A percentile compares a stretch with the other conserved stretches of the same genome.
Evolutionary conservation across 2,888 invertebrate species (phyloP).

Genomic region (Globia sparganii): DNA sequence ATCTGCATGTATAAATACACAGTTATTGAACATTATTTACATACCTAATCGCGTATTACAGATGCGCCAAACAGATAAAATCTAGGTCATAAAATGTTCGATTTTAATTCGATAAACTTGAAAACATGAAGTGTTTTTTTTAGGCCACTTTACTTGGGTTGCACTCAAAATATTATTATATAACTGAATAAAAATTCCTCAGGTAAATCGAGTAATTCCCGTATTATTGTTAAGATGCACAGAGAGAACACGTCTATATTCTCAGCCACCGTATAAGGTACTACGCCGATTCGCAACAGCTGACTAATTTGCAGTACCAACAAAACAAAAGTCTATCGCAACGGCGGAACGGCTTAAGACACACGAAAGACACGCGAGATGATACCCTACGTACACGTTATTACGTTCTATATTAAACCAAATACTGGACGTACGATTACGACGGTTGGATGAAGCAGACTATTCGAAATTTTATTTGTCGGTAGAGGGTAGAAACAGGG

Average conservation of each 20-base stretch:
- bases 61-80: slow-evolving; percentile 43
- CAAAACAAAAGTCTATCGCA: slow-evolving; percentile 81
- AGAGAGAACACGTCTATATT: slow-evolving; percentile 77
- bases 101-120: slow-evolving; percentile 42
- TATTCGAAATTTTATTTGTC: slow-evolving; percentile 86
- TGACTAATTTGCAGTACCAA: slow-evolving; percentile 87
- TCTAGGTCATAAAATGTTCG: slow-evolving; percentile 50
- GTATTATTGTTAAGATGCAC: slow-evolving; percentile 23
- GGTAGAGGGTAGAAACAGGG: slow-evolving; percentile 74
- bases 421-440: slow-evolving; percentile 79
- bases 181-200: neutral
- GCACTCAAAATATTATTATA: slow-evolving; percentile 27
- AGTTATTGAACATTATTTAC: slow-evolving; percentile 29
- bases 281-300: slow-evolving; percentile 85
- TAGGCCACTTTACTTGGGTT: slow-evolving; percentile 38
- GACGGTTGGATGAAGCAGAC: slow-evolving; percentile 83
- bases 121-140: slow-evolving; percentile 62
- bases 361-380: slow-evolving; percentile 71
- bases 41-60: slow-evolving; percentile 47
- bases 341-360: slow-evolving; percentile 70
- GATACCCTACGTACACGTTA: slow-evolving; percentile 70
- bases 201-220: slow-evolving; percentile 1
- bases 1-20: neutral
- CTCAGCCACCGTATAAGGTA: slow-evolving; percentile 77
- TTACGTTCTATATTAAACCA: slow-evolving; percentile 74